Evolutionary conservation across 2,113 vertebrate species (phyloP).

Genomic region (Tetrao urogallus): DNA sequence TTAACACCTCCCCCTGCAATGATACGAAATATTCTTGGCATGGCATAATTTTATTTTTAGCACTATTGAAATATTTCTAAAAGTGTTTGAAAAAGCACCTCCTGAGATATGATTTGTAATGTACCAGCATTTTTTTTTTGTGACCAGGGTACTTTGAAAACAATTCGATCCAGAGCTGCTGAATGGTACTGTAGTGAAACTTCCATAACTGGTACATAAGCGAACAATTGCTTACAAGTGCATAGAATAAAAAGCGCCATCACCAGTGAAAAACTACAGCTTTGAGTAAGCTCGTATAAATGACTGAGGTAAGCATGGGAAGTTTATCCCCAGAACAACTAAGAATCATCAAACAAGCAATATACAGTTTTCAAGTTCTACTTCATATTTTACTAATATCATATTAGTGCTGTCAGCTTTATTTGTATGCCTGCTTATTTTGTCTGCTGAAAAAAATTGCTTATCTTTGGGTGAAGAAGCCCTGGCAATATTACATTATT

Average conservation of each 20-base stretch:
- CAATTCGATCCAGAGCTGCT: not conserved
- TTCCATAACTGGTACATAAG: not conserved
- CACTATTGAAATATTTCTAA: not conserved
- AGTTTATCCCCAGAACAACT: not conserved
- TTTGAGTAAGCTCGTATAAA: not conserved
- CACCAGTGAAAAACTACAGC: not conserved
- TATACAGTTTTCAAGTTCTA: not conserved
- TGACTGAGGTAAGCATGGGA: not conserved
- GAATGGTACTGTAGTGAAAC: not conserved
- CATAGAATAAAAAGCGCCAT: not conserved
- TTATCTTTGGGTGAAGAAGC: not conserved
- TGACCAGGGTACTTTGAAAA: not conserved
- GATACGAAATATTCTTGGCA: not conserved
- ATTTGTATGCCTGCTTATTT: not conserved
- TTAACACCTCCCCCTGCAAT: not conserved
- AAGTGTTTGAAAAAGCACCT: conserved; percentile 11
- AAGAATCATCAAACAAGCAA: not conserved
- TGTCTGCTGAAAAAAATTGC: not conserved
- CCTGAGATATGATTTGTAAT: not conserved
- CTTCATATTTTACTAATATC: not conserved
- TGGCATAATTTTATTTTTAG: conserved; percentile 4
- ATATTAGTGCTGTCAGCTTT: not conserved
- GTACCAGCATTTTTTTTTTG: not conserved
- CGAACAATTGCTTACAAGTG: not conserved
- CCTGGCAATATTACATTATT: not conserved